Evolutionary conservation across 2,888 invertebrate genomes (phyloP), one percentile per base, ranked within the genome.

Genomic region (Allacma fusca): DNA sequence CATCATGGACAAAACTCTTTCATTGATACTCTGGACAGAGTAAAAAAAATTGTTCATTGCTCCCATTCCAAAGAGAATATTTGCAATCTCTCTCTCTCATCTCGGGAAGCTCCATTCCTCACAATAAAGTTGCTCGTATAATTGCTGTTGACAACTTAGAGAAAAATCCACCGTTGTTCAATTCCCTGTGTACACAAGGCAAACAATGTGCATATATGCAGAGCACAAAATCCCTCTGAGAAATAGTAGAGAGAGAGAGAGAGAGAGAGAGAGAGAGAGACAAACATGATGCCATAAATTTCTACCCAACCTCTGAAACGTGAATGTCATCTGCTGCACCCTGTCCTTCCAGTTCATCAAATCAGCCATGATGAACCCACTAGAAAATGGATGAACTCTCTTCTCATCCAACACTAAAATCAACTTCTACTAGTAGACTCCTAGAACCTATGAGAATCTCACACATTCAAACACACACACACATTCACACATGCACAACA

Each of bases 281-380:
- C 69, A 44, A 19, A 69, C 43, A 40, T 43, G 43, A 69, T 57
- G 50, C 50, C 57, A 70, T 50, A 50, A 70, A n/a, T 57, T 50
- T 57, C 34, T 34, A 34, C n/a, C 57, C 57, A 57, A 57, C 21
- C 57, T 23, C n/a, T 67, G 26, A 67, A 67, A 67, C n/a, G 28
- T 19, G 40, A 73, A 40, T 73, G 73, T 73, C 73, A 73, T 73
- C 64, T 73, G 73, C 59, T 73, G 64, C 73, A 64, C 73, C 73
- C 73, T 62, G 73, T n/a, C 62, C 64, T 64, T 73, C 73, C 59
- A 34, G 64, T 64, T 29, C 71, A 57, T 73, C 40, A 73, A 73
- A n/a, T 71, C 28, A 50, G 16, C 26, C 71, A 71, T 29, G n/a
- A n/a, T n/a, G 34, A 34, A 34, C 34, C 9, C 34, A 34, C 34